These are phyloP conservation scores for Callochromis pleurospilus DNA, from an alignment of 2,113 vertebrate species.

Conservation along the genomic window DNA sequence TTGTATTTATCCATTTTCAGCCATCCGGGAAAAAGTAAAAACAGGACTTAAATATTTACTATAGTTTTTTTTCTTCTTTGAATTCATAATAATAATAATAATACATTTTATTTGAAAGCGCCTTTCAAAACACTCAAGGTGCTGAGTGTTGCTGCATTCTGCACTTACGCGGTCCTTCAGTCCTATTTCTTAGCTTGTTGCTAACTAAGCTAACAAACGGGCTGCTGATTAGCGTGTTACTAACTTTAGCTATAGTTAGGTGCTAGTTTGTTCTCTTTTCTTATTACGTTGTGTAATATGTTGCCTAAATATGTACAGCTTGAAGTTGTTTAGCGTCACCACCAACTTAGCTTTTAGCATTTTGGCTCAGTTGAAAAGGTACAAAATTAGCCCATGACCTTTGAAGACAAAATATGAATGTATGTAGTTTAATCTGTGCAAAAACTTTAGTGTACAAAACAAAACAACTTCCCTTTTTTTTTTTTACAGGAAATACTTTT, in stretches of 20 bases:
- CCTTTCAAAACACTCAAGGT: no score
- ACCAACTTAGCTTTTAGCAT: background rate
- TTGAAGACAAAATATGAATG: background rate
- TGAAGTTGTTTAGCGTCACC: background rate
- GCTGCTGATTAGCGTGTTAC: background rate
- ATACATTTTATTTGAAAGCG: no score
- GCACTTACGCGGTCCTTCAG: background rate
- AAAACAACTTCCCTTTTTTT: background rate
- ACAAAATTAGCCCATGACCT: background rate
- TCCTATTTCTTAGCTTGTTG: background rate
- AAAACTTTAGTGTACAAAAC: background rate
- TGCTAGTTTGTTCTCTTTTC: background rate
- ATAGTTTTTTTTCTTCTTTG: background rate
- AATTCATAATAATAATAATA: background rate
- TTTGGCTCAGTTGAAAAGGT: background rate
- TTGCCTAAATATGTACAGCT: background rate
- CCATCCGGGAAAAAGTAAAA: background rate
- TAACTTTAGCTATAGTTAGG: background rate
- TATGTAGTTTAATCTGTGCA: background rate
- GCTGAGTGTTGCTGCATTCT: no score
- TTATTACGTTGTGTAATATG: background rate
- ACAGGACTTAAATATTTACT: background rate
- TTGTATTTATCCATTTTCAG: background rate
- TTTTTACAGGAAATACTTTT: background rate
- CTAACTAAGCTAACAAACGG: background rate